These are phyloP conservation scores for Calliphora vicina DNA, from an alignment of 1,140 invertebrate genomes.

Conservation along the genomic window DNA sequence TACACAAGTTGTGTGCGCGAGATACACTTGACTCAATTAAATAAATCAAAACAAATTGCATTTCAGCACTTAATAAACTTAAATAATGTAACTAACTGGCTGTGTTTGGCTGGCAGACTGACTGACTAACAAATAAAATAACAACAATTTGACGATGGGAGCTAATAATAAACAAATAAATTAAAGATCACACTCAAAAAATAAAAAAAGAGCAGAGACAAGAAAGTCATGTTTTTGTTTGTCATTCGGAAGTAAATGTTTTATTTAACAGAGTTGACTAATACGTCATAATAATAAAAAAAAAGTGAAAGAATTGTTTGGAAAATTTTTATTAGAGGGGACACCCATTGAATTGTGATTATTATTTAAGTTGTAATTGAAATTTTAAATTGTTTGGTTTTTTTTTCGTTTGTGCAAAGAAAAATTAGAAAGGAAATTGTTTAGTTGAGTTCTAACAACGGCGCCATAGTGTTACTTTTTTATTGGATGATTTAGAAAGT, in stretches of 20 bases:
- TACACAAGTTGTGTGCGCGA: background rate
- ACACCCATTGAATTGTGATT: background rate
- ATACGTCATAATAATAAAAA: background rate
- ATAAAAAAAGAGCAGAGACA: background rate
- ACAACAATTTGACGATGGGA: background rate
- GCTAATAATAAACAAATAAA: background rate
- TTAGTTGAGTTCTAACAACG: background rate
- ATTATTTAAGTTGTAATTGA: background rate
- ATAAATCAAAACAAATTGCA: constrained; percentile 34
- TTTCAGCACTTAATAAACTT: constrained; percentile 25
- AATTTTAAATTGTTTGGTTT: background rate
- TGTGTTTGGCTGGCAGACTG: too few species aligned
- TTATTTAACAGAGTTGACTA: background rate
- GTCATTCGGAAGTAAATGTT: background rate
- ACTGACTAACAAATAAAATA: background rate
- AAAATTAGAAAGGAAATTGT: constrained; percentile 1
- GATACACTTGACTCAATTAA: constrained; percentile 29
- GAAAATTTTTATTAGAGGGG: background rate
- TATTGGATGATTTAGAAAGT: background rate
- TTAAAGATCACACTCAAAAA: background rate
- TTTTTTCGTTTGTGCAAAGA: background rate
- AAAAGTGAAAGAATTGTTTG: background rate
- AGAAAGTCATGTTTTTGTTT: background rate
- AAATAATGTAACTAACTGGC: background rate
- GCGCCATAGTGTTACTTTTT: background rate